Evolutionary conservation across 2,113 vertebrate species (phyloP), one percentile per base, ranked within the genome.

Genomic region (Bubo bubo): DNA sequence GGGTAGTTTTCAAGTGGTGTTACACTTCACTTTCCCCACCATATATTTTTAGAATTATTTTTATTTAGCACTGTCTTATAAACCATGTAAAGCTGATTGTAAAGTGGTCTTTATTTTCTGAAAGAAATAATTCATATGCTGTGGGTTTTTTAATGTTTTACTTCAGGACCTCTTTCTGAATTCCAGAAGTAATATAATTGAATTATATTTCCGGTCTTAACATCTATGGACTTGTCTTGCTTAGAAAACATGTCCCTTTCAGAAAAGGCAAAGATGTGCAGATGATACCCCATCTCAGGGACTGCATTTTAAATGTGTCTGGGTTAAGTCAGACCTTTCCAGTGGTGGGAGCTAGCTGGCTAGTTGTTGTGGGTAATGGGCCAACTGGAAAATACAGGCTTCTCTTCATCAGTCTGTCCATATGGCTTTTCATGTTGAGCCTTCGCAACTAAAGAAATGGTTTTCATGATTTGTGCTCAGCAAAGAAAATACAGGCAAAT

Each of bases 201-300:
- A 81, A 41, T 16, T 5, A 0, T 30, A 22, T 47, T 90, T 66
- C 26, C 39, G 23, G 1, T 52, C 45, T 47, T 90, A 18, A 26
- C 10, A 23, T 17, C 14, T 16, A 3, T 12, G 12, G 16, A 30
- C 0, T 0, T 26, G 21, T 5, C 3, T 0, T 39, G 23, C 28
- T 58, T 90, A 27, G 28, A 58, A 80, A 79, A 43, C 11, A 5
- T 4, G 3, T 43, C 14, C 14, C 20, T 49, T 80, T 47, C 32
- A 18, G 19, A 9, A 85, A 73, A 0, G 7, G 19, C n/a, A 56
- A 39, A 18, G 34, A 14, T 67, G 15, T 13, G 6, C 10, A 34
- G 18, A 8, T 52, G 60, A 21, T 28, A 75, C 2, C 14, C 4
- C 7, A 6, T 9, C 12, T 30, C 30, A 22, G 63, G 12, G 6